Evolutionary conservation across 2,797 vertebrate species (phyloP).

Genomic region (Danionella dracula): DNA sequence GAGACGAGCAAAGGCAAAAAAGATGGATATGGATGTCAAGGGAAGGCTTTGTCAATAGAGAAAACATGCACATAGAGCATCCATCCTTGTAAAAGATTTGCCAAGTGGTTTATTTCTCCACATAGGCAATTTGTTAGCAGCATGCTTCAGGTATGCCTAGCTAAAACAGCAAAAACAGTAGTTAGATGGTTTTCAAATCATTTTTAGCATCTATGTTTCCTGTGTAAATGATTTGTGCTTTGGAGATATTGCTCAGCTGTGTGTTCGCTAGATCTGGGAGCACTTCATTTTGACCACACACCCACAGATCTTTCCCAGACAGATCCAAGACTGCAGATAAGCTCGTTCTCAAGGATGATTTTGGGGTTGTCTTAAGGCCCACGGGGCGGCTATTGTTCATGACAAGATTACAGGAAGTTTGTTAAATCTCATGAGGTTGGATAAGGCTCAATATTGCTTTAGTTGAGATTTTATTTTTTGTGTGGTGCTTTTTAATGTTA

Average conservation of each 20-base stretch:
- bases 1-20: constrained; percentile 7
- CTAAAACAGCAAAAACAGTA: background rate
- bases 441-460: background rate
- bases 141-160: background rate
- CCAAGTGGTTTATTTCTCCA: background rate
- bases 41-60: no score
- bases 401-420: constrained; percentile 18
- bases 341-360: constrained; percentile 27
- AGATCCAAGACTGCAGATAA: constrained; percentile 29
- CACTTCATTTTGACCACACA: constrained; percentile 42
- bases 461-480: no score
- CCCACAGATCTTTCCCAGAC: constrained; percentile 26
- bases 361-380: constrained; percentile 4
- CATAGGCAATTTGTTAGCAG: background rate
- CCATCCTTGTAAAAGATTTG: constrained; percentile 3
- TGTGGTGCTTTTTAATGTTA: no score
- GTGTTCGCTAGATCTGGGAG: constrained; percentile 20
- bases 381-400: constrained; percentile 9
- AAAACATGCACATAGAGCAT: constrained; percentile 19
- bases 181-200: constrained; percentile 29
- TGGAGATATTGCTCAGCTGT: constrained; percentile 20
- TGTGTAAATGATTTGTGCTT: constrained; percentile 43
- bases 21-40: background rate
- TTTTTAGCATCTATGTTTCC: constrained; percentile 17
- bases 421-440: background rate